These are phyloP conservation scores for Myiozetetes cayanensis DNA, from an alignment of 2,113 vertebrate genomes.

Conservation along the genomic window DNA sequence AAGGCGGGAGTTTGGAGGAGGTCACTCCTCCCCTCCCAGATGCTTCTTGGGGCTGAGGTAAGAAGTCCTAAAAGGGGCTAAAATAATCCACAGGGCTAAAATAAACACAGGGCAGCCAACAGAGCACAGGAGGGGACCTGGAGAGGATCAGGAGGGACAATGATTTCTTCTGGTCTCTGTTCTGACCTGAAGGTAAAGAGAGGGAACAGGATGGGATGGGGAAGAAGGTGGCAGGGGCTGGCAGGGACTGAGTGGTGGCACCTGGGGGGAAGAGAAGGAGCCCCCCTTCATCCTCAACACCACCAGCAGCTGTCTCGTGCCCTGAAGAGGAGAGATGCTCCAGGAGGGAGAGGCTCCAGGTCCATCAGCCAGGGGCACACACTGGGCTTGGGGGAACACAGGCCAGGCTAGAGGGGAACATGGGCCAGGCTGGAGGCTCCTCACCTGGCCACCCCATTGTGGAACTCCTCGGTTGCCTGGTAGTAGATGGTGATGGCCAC, in stretches of 20 bases:
- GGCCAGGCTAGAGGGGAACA: not conserved
- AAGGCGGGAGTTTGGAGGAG: not conserved
- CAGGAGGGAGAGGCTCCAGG: not conserved
- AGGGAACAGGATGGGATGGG: not conserved
- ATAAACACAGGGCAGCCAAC: not conserved
- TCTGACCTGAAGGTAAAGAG: not conserved
- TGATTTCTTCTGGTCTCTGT: not conserved
- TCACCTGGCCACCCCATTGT: slow-evolving; percentile 91
- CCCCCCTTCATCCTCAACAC: not conserved
- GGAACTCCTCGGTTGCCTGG: slow-evolving; percentile 94
- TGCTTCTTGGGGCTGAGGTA: not conserved
- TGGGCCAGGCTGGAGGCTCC: not conserved
- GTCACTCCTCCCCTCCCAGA: not conserved
- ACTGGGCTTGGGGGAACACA: not conserved
- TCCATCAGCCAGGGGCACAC: not conserved
- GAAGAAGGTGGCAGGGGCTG: not conserved
- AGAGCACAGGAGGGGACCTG: not conserved
- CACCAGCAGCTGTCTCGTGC: not conserved
- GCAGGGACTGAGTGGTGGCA: not conserved
- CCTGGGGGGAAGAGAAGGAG: not conserved
- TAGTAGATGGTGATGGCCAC: slow-evolving; percentile 98
- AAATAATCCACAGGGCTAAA: not conserved
- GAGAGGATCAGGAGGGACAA: not conserved
- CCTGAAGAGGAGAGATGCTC: not conserved
- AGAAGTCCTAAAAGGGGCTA: not conserved